Conservation (phyloP, 2,113 vertebrate genomes). For the Saimiri boliviensis region DNA sequence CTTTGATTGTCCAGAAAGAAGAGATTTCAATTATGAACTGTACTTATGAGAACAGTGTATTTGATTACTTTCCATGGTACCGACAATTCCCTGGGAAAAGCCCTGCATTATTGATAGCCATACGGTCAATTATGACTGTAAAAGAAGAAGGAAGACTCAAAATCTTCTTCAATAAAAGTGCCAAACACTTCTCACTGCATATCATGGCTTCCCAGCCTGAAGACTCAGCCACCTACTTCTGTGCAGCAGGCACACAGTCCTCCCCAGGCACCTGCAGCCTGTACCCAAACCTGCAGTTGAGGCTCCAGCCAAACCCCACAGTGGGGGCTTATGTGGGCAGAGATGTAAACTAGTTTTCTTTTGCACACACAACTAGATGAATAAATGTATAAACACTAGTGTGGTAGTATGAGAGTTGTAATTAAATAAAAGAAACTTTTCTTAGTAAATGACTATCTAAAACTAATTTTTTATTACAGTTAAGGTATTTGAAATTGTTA, state of each 20-base stretch:
- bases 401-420: background rate
- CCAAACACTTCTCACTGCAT: background rate
- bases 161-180: background rate
- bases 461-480: background rate
- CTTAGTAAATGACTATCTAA: background rate
- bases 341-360: background rate
- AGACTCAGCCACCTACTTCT: slow-evolving; percentile 63
- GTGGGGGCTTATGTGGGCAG: too few species aligned
- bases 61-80: slow-evolving; percentile 41
- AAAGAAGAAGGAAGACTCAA: background rate
- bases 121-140: fast-evolving
- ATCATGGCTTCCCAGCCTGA: background rate
- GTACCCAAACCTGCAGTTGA: background rate
- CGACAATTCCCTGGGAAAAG: background rate
- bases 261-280: background rate
- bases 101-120: background rate
- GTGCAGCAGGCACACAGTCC: slow-evolving; percentile 22
- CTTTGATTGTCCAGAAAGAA: slow-evolving; percentile 12
- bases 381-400: background rate
- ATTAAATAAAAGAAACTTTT: background rate
- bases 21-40: background rate
- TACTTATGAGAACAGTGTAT: background rate
- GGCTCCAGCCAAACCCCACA: background rate
- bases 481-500: background rate
- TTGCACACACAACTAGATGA: background rate